Conservation (phyloP, 2,888 invertebrate species). For the Micoletzkya japonica region DNA sequence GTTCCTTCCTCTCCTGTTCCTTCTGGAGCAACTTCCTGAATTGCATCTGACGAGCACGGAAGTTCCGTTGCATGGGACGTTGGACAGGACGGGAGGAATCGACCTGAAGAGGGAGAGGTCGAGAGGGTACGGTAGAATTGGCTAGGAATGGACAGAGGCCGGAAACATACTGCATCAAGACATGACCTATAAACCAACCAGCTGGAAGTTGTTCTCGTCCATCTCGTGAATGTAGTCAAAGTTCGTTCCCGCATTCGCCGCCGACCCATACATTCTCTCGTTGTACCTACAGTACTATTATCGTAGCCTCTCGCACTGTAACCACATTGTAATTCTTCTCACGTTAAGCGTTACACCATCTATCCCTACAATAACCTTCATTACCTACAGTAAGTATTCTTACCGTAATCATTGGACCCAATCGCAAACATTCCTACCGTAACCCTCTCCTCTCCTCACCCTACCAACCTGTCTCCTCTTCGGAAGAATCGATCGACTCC, state of each 20-base stretch:
- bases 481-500: constrained; percentile 78
- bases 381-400: too few species aligned
- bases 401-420: too few species aligned
- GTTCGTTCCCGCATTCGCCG: constrained; percentile 75
- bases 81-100: constrained; percentile 76
- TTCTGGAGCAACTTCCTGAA: constrained; percentile 57
- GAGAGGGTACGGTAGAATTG: too few species aligned
- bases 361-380: too few species aligned
- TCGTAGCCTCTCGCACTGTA: too few species aligned
- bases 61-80: constrained; percentile 47
- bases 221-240: constrained; percentile 99
- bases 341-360: too few species aligned
- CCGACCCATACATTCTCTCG: constrained; percentile 61
- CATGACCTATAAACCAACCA: constrained; percentile 69
- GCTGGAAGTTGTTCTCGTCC: constrained; percentile 95
- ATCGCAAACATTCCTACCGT: too few species aligned
- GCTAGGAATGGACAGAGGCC: too few species aligned
- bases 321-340: too few species aligned
- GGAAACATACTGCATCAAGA: not conserved
- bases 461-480: constrained; percentile 76
- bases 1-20: constrained; percentile 63
- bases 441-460: not conserved
- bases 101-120: constrained; percentile 67
- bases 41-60: constrained; percentile 52
- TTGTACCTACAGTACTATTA: constrained; percentile 49